These are phyloP conservation scores for Zaprionus kolodkinae DNA, from an alignment of 1,140 invertebrate genomes.

Conservation along the genomic window DNA sequence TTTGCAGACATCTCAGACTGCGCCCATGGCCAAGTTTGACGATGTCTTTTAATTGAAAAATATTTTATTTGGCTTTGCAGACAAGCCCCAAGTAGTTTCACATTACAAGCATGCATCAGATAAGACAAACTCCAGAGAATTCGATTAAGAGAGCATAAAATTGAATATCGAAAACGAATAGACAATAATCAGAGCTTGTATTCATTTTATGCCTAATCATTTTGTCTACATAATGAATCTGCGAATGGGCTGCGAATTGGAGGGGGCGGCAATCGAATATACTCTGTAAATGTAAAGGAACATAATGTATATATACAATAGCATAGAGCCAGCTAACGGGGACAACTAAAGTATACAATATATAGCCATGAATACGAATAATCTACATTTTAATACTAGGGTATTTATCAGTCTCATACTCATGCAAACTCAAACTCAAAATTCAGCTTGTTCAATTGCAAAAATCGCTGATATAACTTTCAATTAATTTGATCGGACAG, in stretches of 20 bases:
- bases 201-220: slow-evolving; percentile 9
- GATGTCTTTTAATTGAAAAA: slow-evolving; percentile 48
- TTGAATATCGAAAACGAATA: slow-evolving; percentile 3
- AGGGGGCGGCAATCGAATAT: neutral
- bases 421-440: neutral
- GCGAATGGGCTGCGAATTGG: neutral
- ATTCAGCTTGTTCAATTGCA: neutral
- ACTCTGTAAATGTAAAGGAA: neutral
- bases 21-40: slow-evolving; percentile 7
- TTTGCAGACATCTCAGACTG: neutral
- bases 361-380: no score
- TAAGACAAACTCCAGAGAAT: slow-evolving; percentile 18
- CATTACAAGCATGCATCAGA: slow-evolving; percentile 28
- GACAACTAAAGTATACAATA: neutral
- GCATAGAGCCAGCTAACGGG: no score
- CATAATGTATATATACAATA: neutral
- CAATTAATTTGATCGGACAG: slow-evolving; percentile 2
- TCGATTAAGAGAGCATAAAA: slow-evolving; percentile 27
- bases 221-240: neutral
- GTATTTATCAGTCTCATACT: neutral
- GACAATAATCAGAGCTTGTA: neutral
- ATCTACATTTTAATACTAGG: neutral
- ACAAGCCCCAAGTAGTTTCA: neutral
- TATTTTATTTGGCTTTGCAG: slow-evolving; percentile 20
- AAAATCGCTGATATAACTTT: neutral